Conservation (phyloP, 2,113 vertebrate species). For the Anser cygnoides region DNA sequence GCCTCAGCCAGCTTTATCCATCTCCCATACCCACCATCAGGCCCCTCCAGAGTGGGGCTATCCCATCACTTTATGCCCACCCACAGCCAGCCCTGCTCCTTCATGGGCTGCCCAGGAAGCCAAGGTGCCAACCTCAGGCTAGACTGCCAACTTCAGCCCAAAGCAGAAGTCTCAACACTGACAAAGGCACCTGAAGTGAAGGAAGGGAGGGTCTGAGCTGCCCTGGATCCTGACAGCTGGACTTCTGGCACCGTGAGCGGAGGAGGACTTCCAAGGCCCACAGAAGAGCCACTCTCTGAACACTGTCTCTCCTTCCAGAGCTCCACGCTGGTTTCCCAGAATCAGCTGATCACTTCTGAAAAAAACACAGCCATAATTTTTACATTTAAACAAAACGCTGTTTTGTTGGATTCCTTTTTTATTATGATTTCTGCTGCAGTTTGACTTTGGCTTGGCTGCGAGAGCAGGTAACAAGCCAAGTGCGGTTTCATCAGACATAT, state of each 20-base stretch:
- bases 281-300: background rate
- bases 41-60: background rate
- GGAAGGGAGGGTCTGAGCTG: background rate
- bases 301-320: background rate
- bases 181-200: background rate
- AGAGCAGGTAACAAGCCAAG: conserved; percentile 14
- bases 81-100: background rate
- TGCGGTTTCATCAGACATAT: background rate
- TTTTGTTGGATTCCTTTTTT: background rate
- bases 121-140: background rate
- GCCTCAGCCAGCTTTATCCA: rapidly evolving
- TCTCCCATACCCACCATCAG: background rate
- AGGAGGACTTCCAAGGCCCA: background rate
- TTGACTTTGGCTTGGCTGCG: background rate
- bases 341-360: background rate
- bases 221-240: background rate
- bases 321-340: conserved; percentile 6
- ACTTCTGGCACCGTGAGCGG: background rate
- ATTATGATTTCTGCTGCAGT: background rate
- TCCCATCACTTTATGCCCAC: rapidly evolving
- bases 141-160: background rate
- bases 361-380: background rate
- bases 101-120: rapidly evolving
- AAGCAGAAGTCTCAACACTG: background rate
- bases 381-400: background rate